A percentile compares a stretch with the other conserved stretches of the same genome.
Evolutionary conservation across 2,113 vertebrate species (phyloP).

Genomic region (Eulemur macaco): DNA sequence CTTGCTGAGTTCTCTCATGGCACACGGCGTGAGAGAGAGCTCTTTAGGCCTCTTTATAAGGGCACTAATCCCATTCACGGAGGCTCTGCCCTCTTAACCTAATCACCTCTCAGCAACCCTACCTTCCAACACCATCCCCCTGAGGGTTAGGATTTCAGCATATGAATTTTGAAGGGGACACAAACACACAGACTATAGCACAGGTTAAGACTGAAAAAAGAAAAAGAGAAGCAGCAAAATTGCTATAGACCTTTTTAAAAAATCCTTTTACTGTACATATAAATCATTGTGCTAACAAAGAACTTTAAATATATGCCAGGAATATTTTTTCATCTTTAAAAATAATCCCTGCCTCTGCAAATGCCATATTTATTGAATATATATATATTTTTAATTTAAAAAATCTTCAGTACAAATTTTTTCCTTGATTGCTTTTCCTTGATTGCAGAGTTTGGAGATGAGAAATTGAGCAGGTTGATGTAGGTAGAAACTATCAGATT

Average conservation of each 20-base stretch:
- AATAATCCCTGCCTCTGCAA: constrained; percentile 67
- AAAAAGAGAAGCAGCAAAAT: constrained; percentile 72
- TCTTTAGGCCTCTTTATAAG: background rate
- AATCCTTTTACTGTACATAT: constrained; percentile 41
- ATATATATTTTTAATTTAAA: background rate
- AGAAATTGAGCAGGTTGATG: background rate
- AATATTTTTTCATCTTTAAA: constrained; percentile 68
- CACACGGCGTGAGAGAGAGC: background rate
- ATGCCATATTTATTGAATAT: constrained; percentile 30
- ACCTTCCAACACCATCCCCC: background rate
- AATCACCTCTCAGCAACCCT: background rate
- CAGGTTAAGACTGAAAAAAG: constrained; percentile 50
- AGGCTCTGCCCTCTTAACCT: background rate
- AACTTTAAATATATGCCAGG: constrained; percentile 65
- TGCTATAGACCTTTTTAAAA: constrained; percentile 39
- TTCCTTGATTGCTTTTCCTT: background rate
- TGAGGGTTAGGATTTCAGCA: background rate
- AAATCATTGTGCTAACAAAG: constrained; percentile 70
- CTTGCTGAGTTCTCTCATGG: background rate
- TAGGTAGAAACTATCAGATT: background rate
- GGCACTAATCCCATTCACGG: background rate
- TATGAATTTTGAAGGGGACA: background rate
- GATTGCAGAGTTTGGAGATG: background rate
- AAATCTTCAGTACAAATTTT: background rate
- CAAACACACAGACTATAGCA: background rate